Evolutionary conservation across 2,797 vertebrate species (phyloP).

Genomic region (Schizopygopsis malacanthus): DNA sequence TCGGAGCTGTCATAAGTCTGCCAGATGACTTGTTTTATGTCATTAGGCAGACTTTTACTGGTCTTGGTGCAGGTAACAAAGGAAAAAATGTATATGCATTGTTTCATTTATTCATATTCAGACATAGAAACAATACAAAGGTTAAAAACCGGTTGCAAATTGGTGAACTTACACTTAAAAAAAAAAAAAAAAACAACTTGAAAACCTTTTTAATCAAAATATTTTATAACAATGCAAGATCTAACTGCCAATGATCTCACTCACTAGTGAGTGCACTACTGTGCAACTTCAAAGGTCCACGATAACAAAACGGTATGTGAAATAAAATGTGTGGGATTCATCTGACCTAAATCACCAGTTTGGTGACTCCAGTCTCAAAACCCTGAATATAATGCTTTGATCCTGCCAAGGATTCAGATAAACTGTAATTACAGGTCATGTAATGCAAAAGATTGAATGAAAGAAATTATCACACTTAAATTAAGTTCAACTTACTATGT

Average conservation of each 20-base stretch:
- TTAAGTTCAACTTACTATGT: neutral
- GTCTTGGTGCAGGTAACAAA: neutral
- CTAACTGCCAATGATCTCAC: neutral
- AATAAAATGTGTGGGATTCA: neutral
- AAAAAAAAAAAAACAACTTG: neutral
- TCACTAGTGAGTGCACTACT: no score
- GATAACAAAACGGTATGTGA: neutral
- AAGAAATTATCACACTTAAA: conserved; percentile 11
- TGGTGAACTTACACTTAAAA: neutral
- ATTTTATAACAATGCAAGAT: neutral
- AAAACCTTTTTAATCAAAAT: no score
- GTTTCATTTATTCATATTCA: neutral
- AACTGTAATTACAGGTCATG: neutral
- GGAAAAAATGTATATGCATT: neutral
- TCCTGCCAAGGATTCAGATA: conserved; percentile 14
- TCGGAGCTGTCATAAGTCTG: neutral
- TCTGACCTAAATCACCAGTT: conserved; percentile 8
- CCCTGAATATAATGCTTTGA: neutral
- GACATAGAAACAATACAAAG: neutral
- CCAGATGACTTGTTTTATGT: neutral
- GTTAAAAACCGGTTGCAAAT: neutral
- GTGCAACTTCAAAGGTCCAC: neutral
- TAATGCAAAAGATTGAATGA: conserved; percentile 7
- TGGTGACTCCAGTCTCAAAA: conserved; percentile 2
- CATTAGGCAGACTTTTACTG: neutral